These are phyloP conservation scores for Danio albolineatus DNA, from an alignment of 2,797 vertebrate species.

Conservation along the genomic window DNA sequence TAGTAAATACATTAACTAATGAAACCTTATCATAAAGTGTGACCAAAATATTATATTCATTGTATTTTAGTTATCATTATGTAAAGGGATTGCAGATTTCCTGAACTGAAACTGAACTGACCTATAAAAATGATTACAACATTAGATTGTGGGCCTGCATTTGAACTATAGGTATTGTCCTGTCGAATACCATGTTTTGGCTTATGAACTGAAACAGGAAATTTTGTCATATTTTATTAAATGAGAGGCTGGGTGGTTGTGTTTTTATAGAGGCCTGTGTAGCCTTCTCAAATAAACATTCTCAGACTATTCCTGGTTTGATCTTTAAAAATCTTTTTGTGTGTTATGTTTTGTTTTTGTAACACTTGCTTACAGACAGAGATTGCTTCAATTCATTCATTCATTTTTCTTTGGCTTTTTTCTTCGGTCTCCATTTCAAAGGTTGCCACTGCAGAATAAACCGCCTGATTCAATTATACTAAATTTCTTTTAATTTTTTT, in stretches of 20 bases:
- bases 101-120: not conserved
- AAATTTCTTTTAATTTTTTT: no score
- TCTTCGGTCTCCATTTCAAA: no score
- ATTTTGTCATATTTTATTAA: conserved; percentile 44
- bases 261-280: not conserved
- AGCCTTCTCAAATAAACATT: not conserved
- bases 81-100: no score
- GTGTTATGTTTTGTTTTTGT: no score
- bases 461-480: no score
- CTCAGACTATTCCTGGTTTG: not conserved
- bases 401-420: no score
- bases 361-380: no score
- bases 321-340: no score
- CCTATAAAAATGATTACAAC: not conserved
- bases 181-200: conserved; percentile 16
- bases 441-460: no score
- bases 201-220: conserved; percentile 39
- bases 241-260: conserved; percentile 4
- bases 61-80: not conserved
- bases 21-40: no score
- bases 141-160: conserved; percentile 14
- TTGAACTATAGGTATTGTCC: conserved; percentile 40
- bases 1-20: no score
- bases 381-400: no score
- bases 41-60: not conserved